Conservation (phyloP, 2,113 vertebrate species). For the Sphaerodactylus townsendi region DNA sequence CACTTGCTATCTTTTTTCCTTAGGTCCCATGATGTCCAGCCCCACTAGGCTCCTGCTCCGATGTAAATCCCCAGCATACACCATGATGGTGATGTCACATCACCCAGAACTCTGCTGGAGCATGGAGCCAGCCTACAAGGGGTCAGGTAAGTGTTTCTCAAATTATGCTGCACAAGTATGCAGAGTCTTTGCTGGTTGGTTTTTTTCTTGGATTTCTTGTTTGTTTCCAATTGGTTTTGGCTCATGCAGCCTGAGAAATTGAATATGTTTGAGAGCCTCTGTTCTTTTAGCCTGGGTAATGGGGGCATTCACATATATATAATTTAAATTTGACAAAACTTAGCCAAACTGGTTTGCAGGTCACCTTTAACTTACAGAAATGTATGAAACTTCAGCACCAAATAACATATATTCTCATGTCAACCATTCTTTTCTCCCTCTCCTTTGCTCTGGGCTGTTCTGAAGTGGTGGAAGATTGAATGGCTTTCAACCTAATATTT, state of each 20-base stretch:
- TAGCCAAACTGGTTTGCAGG: constrained; percentile 70
- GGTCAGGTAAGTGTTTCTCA: constrained; percentile 62
- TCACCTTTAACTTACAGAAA: constrained; percentile 59
- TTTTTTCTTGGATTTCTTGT: not conserved
- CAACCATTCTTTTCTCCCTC: not conserved
- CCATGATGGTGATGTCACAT: constrained; percentile 67
- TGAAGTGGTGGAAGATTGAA: not conserved
- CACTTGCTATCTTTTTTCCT: constrained; percentile 61
- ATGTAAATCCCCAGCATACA: constrained; percentile 51
- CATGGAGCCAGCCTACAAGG: constrained; percentile 69
- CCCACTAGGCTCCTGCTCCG: constrained; percentile 70
- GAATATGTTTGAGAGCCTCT: constrained; percentile 3
- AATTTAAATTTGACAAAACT: constrained; percentile 1
- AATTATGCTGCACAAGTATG: not conserved
- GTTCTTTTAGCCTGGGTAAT: constrained; percentile 68
- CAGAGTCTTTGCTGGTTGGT: not conserved
- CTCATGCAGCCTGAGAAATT: constrained; percentile 42
- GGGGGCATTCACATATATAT: constrained; percentile 11
- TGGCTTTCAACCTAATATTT: not conserved
- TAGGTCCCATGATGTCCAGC: constrained; percentile 64
- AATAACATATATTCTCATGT: not conserved
- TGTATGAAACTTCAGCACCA: not conserved
- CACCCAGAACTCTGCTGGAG: constrained; percentile 70
- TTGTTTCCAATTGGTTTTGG: constrained; percentile 35
- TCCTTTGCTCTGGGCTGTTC: constrained; percentile 6